Evolutionary conservation across 2,113 vertebrate species (phyloP).

Genomic region (Rhinogobius similis): DNA sequence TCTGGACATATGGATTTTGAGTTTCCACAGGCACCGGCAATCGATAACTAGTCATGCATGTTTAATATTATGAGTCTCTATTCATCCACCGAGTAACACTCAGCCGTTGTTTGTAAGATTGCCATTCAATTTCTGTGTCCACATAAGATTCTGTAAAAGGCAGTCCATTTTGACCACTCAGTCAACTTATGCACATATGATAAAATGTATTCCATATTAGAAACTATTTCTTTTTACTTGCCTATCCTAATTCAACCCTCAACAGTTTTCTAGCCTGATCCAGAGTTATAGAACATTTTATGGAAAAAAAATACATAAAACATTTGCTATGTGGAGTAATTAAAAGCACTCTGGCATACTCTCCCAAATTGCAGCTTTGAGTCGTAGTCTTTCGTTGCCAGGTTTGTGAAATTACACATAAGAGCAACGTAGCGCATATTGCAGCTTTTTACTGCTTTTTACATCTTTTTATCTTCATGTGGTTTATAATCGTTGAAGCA

Average conservation of each 20-base stretch:
- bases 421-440: conserved; percentile 47
- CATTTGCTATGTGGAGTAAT: neutral
- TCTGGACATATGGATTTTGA: conserved; percentile 1
- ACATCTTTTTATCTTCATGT: conserved; percentile 34
- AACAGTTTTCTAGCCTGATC: neutral
- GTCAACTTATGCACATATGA: neutral
- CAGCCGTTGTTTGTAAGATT: conserved; percentile 16
- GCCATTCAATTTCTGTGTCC: neutral
- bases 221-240: neutral
- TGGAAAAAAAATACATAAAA: neutral
- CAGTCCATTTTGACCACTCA: neutral
- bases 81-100: conserved; percentile 20
- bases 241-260: neutral
- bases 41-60: conserved; percentile 33
- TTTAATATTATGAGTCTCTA: conserved; percentile 16
- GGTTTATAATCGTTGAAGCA: conserved; percentile 44
- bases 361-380: conserved; percentile 51
- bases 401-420: conserved; percentile 60
- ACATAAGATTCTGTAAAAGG: neutral
- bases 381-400: conserved; percentile 53
- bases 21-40: neutral
- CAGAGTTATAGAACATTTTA: neutral
- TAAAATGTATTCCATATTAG: neutral
- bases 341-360: conserved; percentile 43
- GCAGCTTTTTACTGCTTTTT: conserved; percentile 51